These are phyloP conservation scores for Dione vanillae DNA, from an alignment of 2,888 invertebrate species.

Conservation along the genomic window DNA sequence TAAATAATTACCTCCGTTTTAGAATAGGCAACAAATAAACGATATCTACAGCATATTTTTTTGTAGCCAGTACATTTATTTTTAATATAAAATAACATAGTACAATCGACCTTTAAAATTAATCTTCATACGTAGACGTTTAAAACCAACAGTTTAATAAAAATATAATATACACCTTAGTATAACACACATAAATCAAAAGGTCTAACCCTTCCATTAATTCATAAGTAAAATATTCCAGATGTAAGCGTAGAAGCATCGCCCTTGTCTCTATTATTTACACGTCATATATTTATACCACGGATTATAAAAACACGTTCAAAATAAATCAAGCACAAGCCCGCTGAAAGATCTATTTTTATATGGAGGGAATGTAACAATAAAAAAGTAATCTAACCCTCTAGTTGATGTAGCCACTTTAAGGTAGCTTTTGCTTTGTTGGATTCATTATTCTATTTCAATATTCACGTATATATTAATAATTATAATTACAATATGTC, in stretches of 20 bases:
- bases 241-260: slow-evolving; percentile 34
- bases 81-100: not conserved
- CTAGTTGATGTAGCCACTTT: slow-evolving; percentile 67
- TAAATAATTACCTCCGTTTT: too few relatives aligned
- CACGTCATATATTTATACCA: slow-evolving; percentile 50
- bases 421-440: slow-evolving; percentile 3
- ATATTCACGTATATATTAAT: not conserved
- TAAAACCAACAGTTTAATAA: slow-evolving; percentile 4
- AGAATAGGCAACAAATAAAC: too few relatives aligned
- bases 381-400: slow-evolving; percentile 70
- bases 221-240: slow-evolving; percentile 15
- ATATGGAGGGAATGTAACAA: slow-evolving; percentile 61
- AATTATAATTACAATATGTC: too few relatives aligned
- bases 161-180: not conserved
- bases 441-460: not conserved
- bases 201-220: slow-evolving; percentile 17
- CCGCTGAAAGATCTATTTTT: slow-evolving; percentile 74
- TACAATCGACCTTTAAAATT: not conserved
- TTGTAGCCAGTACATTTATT: too few relatives aligned
- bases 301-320: slow-evolving; percentile 50
- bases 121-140: not conserved
- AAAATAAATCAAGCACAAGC: slow-evolving; percentile 64
- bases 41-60: too few relatives aligned
- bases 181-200: not conserved
- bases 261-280: slow-evolving; percentile 47